A percentile compares a stretch with the other conserved stretches of the same genome.
phyloP scores from a whole-genome alignment of 2,888 invertebrate species.

The Caenorhabditis imperialis region DNA sequence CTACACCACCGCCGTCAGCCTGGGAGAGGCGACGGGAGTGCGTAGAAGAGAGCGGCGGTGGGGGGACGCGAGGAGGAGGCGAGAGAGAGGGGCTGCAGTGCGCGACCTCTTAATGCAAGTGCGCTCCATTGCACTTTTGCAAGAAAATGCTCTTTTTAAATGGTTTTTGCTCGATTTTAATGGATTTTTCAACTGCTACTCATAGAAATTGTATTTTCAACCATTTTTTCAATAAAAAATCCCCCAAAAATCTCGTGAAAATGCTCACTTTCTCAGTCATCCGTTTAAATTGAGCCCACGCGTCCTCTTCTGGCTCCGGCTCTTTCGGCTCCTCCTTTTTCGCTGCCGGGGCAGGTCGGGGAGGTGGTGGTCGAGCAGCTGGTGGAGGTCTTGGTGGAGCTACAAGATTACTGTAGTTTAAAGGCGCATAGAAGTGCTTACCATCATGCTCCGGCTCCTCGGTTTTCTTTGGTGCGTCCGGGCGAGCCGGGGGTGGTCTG shows the following conservation, averaged over 20 bases:
- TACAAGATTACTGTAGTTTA: neutral
- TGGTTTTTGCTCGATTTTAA: no score
- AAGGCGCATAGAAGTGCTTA: neutral
- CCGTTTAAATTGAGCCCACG: constrained; percentile 76
- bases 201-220: no score
- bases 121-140: no score
- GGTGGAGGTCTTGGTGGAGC: constrained; percentile 62
- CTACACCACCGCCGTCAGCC: constrained; percentile 35
- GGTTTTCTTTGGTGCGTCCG: constrained; percentile 51
- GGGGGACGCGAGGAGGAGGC: neutral
- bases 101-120: no score
- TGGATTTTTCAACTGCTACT: no score
- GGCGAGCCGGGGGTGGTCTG: constrained; percentile 58
- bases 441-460: constrained; percentile 3
- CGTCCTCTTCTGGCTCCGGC: constrained; percentile 74
- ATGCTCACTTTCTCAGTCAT: constrained; percentile 75
- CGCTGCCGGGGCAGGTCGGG: constrained; percentile 54
- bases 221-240: no score
- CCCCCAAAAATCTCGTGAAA: no score
- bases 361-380: constrained; percentile 62
- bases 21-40: neutral
- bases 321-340: constrained; percentile 45
- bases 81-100: neutral
- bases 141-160: no score
- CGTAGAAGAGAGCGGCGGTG: neutral